Base-by-base conservation (phyloP, 2,888 invertebrate genomes). In the Drosophila meridionalis region DNA sequence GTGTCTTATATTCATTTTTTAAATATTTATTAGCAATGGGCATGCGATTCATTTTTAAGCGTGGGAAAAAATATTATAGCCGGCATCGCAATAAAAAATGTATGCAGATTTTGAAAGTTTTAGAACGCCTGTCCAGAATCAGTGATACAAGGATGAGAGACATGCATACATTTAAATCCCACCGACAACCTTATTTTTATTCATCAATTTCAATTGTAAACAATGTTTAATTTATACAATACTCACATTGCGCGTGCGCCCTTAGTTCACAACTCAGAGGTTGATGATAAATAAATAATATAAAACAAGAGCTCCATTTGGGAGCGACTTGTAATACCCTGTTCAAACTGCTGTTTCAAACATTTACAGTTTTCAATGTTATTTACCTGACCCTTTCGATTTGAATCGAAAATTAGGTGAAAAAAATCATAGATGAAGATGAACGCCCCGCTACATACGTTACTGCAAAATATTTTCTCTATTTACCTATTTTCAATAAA, bases 1-100 rank as follows among this genome's bases (percentile, higher is more conserved):
- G 72, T 81, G 78, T 80, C 73, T 83, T 76, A 83, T 73, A 83
- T 69, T 78, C 71, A 80, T 83, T 73, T 38, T 36, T 36, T 61
- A 74, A 81, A 76, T 83, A 86, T 87, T 85, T 77, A 85, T 86
- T 86, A 82, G 59, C 75, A 73, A 78, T 78, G 64, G 59, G 65
- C 86, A 88, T 86, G 88, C 85, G 58, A 84, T 87, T 75, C 64
- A 30, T 47, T 66, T 73, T 69, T 62, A 66, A 30, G 60, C 80
- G 78, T 88, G 85, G 45, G 86, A 87, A 47, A 47, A 3, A 50
- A 58, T 14, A 40, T 3, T 36, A 36, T 65, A 64, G 42, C 63
- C 50, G 59, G 66, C 12, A 34, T 42, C 12, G 14, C 64, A 63
- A 57, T 26, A 50, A 40, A 53, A 56, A 30, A 47, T 53, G 32